phyloP scores from a whole-genome alignment of 2,797 vertebrate species.

The Cuniculus paca region DNA sequence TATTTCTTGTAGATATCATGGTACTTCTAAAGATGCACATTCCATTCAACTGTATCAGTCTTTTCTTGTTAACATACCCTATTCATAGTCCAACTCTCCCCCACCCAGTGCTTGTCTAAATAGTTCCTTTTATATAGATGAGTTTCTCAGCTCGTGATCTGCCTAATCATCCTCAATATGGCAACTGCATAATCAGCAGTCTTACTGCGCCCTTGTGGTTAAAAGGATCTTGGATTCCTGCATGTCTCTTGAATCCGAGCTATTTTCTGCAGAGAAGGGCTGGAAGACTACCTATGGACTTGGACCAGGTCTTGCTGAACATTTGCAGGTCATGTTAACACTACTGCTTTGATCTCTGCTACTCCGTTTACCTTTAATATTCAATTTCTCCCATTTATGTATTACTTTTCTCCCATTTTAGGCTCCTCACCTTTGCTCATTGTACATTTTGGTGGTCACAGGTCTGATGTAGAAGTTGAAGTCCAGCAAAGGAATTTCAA shows the following conservation, averaged over 20 bases:
- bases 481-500: not conserved
- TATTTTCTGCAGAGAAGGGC: not conserved
- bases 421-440: not conserved
- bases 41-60: not conserved
- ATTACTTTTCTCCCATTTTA: fast-evolving
- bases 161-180: not conserved
- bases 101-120: not conserved
- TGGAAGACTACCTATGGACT: not conserved
- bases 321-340: not conserved
- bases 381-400: not conserved
- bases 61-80: slow-evolving; percentile 15
- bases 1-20: not conserved
- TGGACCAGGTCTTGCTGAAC: not conserved
- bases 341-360: not conserved
- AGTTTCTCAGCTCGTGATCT: not conserved
- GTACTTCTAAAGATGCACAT: not conserved
- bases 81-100: not conserved
- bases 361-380: not conserved
- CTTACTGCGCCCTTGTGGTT: not conserved
- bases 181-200: not conserved
- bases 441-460: not conserved
- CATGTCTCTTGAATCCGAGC: not conserved
- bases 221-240: not conserved
- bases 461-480: not conserved
- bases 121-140: slow-evolving; percentile 10